Conservation (phyloP, 2,888 invertebrate species). For the Himalopsyche kuldschensis region DNA sequence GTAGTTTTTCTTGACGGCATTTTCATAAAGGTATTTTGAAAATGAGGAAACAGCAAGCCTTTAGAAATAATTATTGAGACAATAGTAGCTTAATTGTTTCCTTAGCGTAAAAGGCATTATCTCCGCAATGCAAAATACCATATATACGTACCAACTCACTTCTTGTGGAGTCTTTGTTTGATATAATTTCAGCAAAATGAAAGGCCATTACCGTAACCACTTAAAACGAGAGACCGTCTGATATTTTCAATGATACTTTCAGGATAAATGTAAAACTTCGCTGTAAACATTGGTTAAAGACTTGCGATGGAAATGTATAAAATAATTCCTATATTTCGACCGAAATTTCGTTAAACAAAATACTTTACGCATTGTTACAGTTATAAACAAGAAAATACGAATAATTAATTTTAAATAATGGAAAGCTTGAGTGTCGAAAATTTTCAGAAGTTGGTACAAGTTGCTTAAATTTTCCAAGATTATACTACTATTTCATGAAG, state of each 20-base stretch:
- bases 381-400: too few species aligned
- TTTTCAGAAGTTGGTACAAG: too few species aligned
- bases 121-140: neutral
- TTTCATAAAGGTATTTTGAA: neutral
- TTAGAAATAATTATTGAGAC: neutral
- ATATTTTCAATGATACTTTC: neutral
- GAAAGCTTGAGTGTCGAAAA: too few species aligned
- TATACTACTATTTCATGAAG: too few species aligned
- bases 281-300: neutral
- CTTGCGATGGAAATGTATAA: neutral
- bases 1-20: too few species aligned
- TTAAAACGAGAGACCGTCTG: neutral
- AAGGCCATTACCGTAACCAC: neutral
- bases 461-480: too few species aligned
- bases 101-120: neutral
- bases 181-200: neutral
- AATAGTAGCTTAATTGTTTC: neutral
- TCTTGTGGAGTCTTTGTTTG: neutral
- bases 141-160: neutral
- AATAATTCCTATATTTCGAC: neutral
- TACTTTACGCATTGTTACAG: neutral
- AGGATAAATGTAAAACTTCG: neutral
- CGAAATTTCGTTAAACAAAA: neutral
- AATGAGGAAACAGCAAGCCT: neutral
- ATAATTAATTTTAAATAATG: too few species aligned